Evolutionary conservation across 2,888 invertebrate genomes (phyloP), one percentile per base, ranked within the genome.

Genomic region (Morpho helenor): DNA sequence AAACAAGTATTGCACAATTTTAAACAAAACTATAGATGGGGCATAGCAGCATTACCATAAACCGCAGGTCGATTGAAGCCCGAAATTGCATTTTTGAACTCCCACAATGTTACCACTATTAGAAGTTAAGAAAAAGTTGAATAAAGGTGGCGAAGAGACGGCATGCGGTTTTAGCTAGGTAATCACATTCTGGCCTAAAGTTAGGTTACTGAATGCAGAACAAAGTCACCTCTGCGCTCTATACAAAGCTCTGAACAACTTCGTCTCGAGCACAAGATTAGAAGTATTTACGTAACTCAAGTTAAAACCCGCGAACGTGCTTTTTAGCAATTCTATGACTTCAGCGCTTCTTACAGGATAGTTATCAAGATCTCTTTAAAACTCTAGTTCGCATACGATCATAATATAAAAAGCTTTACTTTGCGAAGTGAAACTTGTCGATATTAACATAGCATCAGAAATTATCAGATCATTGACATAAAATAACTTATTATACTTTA

Each of bases 81-180:
- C 76, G 75, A 80, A 87, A 88, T 87, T 84, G 82, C 85, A 87
- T 88, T 89, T 87, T 87, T 87, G 85, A 90, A 89, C 87, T 87
- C 76, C 71, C 75, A 79, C 82, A 82, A 78, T 82, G 81, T 82
- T 81, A 81, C 76, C 71, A 79, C 78, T 79, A 79, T 80, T 79
- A 80, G 73, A 70, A 80, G 82, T 84, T 79, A 71, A 81, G 79
- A 82, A 83, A 85, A 86, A 86, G 80, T 89, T 86, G 80, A 80
- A 80, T 84, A 81, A 79, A 83, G 71, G 72, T 73, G 70, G 65
- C 65, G 60, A 62, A 70, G 69, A 75, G 69, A 71, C 68, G 69
- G 74, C 74, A 73, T 73, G 71, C 68, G 75, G 73, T 62, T 66
- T 67, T 71, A 70, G 75, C 73, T 74, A 71, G 68, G 77, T 83